Evolutionary conservation across 2,888 invertebrate genomes (phyloP), one percentile per base, ranked within the genome.

Genomic region (Digitonthophagus gazella): DNA sequence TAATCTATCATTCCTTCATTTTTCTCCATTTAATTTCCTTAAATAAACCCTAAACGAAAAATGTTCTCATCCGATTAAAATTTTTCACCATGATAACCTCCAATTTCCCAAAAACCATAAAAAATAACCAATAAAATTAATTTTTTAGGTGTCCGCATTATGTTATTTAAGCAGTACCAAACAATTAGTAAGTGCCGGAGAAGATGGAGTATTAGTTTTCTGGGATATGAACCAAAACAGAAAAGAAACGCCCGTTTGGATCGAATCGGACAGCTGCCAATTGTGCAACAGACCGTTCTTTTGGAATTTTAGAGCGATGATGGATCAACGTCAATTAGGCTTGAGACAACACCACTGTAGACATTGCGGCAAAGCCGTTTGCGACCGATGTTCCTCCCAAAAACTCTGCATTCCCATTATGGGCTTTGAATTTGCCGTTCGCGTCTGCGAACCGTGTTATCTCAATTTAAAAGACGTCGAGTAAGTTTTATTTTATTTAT

Each of bases 251-350:
- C 97, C 98, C 11, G 91, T 91, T 71, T 99, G 99, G 99, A 89
- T 90, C 73, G 97, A 98, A 80, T 91, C 95, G 57, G 98, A 98
- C 83, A 87, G 91, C 57, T 99, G 99, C 82, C 93, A 98, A 86
- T 87, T 95, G 70, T 99, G 99, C 82, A 91, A 92, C 66, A 88
- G 93, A 71, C 99, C 99, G 16, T 99, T 99, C 85, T 98, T 98
- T 84, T 99, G 99, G 99, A 99, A 99, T 84, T 88, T 99, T 66
- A 89, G 94, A 72, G 96, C 95, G 8, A 99, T 99, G 98, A 96
- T 98, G 93, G 96, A 98, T 83, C 95, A 95, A 83, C 92, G 95
- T 79, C 96, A 95, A 80, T 86, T 98, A 67, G 96, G 96, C 72
- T 87, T 95, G 18, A 90, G 97, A 67, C 95, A 95, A 81, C 95